Conservation (phyloP, 2,113 vertebrate genomes). For the Myiagra hebetior region DNA sequence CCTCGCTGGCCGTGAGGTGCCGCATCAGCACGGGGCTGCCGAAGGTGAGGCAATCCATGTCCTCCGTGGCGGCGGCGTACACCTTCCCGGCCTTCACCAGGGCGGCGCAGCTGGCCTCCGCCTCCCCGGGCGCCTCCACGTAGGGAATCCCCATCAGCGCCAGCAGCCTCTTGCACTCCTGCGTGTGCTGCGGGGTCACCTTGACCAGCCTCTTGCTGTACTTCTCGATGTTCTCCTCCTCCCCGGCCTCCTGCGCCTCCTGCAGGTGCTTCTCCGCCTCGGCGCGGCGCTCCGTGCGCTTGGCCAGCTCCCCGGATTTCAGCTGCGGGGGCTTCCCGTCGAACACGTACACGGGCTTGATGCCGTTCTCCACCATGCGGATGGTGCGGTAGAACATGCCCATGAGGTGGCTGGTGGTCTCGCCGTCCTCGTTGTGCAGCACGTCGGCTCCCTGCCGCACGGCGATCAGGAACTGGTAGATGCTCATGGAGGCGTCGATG, state of each 20-base stretch:
- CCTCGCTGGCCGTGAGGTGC: slow-evolving; percentile 93
- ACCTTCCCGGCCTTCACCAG: slow-evolving; percentile 89
- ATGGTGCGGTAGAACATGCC: slow-evolving; percentile 98
- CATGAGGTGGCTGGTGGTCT: slow-evolving; percentile 97
- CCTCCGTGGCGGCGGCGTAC: slow-evolving; percentile 90
- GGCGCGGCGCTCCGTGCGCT: slow-evolving; percentile 86
- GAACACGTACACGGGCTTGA: slow-evolving; percentile 94
- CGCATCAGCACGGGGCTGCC: slow-evolving; percentile 89
- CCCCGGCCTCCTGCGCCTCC: slow-evolving; percentile 87
- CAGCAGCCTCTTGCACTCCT: slow-evolving; percentile 91
- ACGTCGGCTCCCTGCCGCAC: slow-evolving; percentile 92
- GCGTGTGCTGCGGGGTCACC: slow-evolving; percentile 91
- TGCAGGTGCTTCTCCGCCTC: slow-evolving; percentile 91
- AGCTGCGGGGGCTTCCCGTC: slow-evolving; percentile 93
- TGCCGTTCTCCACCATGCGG: slow-evolving; percentile 93
- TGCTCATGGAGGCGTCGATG: slow-evolving; percentile 97
- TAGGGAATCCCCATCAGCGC: slow-evolving; percentile 92
- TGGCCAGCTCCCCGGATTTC: slow-evolving; percentile 90
- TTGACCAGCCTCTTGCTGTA: slow-evolving; percentile 93
- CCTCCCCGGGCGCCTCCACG: slow-evolving; percentile 91
- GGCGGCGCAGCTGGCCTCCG: slow-evolving; percentile 87
- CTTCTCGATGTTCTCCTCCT: slow-evolving; percentile 88
- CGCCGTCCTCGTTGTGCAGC: slow-evolving; percentile 90
- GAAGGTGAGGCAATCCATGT: slow-evolving; percentile 97
- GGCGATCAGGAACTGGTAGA: slow-evolving; percentile 97